Evolutionary conservation across 2,888 invertebrate genomes (phyloP).

Genomic region (Sialis fuliginosa): DNA sequence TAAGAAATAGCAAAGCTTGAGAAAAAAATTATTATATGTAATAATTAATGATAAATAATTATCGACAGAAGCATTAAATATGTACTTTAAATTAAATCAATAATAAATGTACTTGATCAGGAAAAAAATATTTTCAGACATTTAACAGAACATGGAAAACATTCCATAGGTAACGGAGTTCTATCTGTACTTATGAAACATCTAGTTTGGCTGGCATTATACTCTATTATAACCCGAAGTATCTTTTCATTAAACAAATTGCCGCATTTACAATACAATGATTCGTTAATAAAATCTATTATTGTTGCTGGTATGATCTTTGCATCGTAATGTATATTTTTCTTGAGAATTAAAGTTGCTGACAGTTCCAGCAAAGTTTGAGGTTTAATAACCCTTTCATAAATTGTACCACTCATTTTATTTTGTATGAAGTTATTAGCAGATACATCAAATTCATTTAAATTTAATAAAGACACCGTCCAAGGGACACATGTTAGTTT

Average conservation of each 20-base stretch:
- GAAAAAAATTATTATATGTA: too few species aligned
- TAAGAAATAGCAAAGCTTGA: too few species aligned
- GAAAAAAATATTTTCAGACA: conserved; percentile 20
- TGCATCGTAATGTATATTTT: conserved; percentile 33
- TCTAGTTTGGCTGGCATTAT: neutral
- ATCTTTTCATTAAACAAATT: neutral
- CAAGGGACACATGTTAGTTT: conserved; percentile 36
- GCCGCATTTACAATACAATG: conserved; percentile 42
- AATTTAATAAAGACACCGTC: conserved; percentile 31
- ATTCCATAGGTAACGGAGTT: conserved; percentile 32
- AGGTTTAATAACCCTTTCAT: conserved; percentile 16
- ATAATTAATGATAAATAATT: too few species aligned
- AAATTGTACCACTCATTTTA: conserved; percentile 10
- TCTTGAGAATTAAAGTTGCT: conserved; percentile 31
- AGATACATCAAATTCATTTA: conserved; percentile 38
- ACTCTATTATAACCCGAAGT: neutral
- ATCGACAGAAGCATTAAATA: too few species aligned
- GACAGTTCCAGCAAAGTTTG: conserved; percentile 34
- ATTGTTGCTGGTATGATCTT: conserved; percentile 39
- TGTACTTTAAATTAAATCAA: too few species aligned
- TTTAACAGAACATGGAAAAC: conserved; percentile 38
- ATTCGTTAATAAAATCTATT: conserved; percentile 38
- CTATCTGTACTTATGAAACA: conserved; percentile 10
- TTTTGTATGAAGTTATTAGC: conserved; percentile 30
- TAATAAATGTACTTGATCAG: too few species aligned